A percentile compares a stretch with the other conserved stretches of the same genome.
Evolutionary conservation across 2,113 vertebrate species (phyloP).

Genomic region (Paramormyrops kingsleyae): DNA sequence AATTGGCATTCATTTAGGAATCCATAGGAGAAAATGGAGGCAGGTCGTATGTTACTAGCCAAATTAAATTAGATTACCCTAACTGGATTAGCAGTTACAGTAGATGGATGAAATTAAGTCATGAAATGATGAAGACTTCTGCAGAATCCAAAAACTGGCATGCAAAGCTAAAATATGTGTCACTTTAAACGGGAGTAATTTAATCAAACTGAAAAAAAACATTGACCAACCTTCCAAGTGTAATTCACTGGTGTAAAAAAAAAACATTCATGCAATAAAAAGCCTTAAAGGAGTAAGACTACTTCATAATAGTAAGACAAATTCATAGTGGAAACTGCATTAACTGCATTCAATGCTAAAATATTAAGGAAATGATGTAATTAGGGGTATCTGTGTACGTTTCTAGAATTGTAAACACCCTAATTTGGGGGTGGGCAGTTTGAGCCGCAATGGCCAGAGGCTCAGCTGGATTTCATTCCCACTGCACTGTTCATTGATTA

Average conservation of each 20-base stretch:
- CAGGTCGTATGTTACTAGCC: background rate
- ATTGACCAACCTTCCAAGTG: background rate
- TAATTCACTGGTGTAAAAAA: background rate
- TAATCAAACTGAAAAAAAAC: background rate
- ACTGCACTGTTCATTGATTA: background rate
- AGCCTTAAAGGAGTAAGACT: background rate
- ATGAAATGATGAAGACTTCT: background rate
- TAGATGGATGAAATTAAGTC: background rate
- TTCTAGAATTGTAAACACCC: background rate
- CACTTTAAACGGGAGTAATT: background rate
- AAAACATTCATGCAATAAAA: background rate
- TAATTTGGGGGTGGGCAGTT: background rate
- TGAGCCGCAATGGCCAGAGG: background rate
- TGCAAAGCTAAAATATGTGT: background rate
- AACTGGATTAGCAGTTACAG: background rate
- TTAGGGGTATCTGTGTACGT: background rate
- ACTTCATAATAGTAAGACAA: background rate
- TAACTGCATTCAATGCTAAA: background rate
- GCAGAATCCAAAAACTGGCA: background rate
- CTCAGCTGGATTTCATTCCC: background rate
- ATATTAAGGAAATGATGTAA: background rate
- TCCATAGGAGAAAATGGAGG: background rate
- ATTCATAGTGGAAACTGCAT: background rate
- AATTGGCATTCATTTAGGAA: background rate
- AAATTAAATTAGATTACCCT: background rate